These are phyloP conservation scores for Microtus oregoni DNA, from an alignment of 2,113 vertebrate genomes.

Conservation along the genomic window DNA sequence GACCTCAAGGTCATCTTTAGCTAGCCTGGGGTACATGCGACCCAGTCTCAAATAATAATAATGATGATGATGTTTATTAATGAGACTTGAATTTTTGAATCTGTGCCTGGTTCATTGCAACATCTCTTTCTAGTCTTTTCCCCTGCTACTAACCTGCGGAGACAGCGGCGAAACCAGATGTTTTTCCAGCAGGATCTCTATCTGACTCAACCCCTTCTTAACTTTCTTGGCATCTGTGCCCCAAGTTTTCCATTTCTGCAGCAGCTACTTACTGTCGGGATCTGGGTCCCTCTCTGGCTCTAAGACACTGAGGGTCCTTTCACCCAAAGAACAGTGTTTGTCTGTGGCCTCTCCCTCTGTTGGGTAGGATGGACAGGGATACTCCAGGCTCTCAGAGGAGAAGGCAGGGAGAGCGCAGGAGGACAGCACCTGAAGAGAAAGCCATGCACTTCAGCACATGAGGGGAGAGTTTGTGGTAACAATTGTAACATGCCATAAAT, in stretches of 20 bases:
- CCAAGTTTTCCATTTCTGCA: slow-evolving; percentile 17
- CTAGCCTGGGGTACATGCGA: neutral
- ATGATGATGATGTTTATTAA: neutral
- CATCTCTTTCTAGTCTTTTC: neutral
- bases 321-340: neutral
- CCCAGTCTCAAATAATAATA: neutral
- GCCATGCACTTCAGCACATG: neutral
- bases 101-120: neutral
- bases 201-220: neutral
- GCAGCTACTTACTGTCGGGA: slow-evolving; percentile 4
- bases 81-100: neutral
- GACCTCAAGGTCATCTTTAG: neutral
- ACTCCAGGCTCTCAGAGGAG: neutral
- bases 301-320: neutral
- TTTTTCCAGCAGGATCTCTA: neutral
- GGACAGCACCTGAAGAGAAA: slow-evolving; percentile 14
- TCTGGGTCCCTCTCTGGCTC: neutral
- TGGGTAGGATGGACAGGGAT: neutral
- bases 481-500: slow-evolving; percentile 17
- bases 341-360: neutral
- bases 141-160: neutral
- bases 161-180: neutral
- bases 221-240: neutral
- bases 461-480: neutral
- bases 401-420: neutral